Base-by-base conservation (phyloP, 2,888 invertebrate genomes). In the Oxycera nigricornis region DNA sequence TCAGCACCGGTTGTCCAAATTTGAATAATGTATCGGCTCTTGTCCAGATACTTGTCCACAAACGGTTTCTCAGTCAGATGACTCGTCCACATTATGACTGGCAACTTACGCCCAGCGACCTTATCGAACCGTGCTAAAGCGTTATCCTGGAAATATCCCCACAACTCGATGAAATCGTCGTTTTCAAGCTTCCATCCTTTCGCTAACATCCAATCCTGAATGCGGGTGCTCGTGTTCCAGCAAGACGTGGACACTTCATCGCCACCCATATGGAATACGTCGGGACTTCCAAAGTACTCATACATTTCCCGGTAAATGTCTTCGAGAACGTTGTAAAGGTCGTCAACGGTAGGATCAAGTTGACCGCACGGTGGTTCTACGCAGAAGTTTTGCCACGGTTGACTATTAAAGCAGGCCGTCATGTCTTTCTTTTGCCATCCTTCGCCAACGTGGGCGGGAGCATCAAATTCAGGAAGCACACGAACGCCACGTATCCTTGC, bases 381-480 rank as follows among this genome's bases (percentile, higher is more conserved):
- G 80, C 93, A 92, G 81, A 87, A 92, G 1, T 82, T 78, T 1
- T 82, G 80, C 94, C 94, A 94, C 0, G 93, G 93, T 77, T 93
- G 90, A n/a, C 90, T 90, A 85, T 91, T 90, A 79, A 91, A 90
- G 83, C 91, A 91, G 22, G 89, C 89, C 1, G 91, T 90, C 79
- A 90, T 88, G 72, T 86, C 88, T 59, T 89, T 89, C 77, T 89
- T 88, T 84, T 94, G 93, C 94, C 94, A 94, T 26, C 94, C 94
- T 82, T 94, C 93, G 57, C 94, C 94, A 14, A 94, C 94, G 82
- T 95, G 95, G 75, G 95, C 94, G 0, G 96, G 96, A 72, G 94
- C 94, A 83, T 96, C 96, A 81, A 96, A 93, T 86, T 97, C 97
- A 0, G 97, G 96, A 80, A 97, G 82, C 9, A 97, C 92, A 50